Conservation (phyloP, 1,140 invertebrate species). For the Anastatus disparis region DNA sequence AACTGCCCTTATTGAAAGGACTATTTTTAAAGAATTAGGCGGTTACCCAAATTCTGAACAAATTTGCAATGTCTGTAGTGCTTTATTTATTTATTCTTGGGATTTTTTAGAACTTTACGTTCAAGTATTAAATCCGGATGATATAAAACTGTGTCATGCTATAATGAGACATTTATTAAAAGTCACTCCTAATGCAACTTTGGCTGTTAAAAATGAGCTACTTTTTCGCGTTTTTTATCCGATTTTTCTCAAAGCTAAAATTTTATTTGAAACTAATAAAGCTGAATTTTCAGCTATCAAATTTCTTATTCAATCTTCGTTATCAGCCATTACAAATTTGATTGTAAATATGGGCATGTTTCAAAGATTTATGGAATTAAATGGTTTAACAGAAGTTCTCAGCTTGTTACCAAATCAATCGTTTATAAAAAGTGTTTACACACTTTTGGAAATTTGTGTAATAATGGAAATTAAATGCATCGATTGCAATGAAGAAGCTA, state of each 20-base stretch:
- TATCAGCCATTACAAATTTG: slow-evolving; percentile 71
- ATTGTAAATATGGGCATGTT: slow-evolving; percentile 69
- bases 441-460: slow-evolving; percentile 72
- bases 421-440: slow-evolving; percentile 72
- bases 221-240: slow-evolving; percentile 72
- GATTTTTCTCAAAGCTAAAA: slow-evolving; percentile 70
- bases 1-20: slow-evolving; percentile 68
- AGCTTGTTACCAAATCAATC: slow-evolving; percentile 66
- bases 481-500: slow-evolving; percentile 44
- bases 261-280: slow-evolving; percentile 57
- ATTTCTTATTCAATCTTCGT: slow-evolving; percentile 71
- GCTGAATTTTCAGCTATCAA: slow-evolving; percentile 59
- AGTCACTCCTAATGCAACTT: slow-evolving; percentile 68
- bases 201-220: slow-evolving; percentile 69
- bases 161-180: slow-evolving; percentile 71
- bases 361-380: slow-evolving; percentile 70
- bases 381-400: slow-evolving; percentile 69
- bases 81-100: slow-evolving; percentile 62
- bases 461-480: slow-evolving; percentile 71
- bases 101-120: slow-evolving; percentile 71
- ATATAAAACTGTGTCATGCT: slow-evolving; percentile 68
- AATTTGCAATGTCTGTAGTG: slow-evolving; percentile 52
- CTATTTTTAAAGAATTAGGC: slow-evolving; percentile 71
- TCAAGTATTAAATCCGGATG: slow-evolving; percentile 68
- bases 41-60: slow-evolving; percentile 52